These are phyloP conservation scores for Clarias laeviceps DNA, from an alignment of 2,797 vertebrate species.

Conservation along the genomic window DNA sequence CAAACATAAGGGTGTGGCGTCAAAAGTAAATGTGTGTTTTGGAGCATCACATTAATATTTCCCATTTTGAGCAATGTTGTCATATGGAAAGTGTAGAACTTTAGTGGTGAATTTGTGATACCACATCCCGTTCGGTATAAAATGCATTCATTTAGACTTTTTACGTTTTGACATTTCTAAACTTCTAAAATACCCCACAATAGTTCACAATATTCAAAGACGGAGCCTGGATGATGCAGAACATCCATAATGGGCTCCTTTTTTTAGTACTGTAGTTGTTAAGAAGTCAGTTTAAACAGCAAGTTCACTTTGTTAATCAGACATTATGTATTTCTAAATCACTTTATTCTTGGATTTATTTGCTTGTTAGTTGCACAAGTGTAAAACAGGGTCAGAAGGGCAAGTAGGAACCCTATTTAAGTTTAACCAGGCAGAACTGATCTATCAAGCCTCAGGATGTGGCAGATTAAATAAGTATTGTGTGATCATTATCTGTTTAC, in stretches of 20 bases:
- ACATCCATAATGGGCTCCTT: background rate
- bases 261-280: no score
- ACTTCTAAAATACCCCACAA: background rate
- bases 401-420: slow-evolving; percentile 58
- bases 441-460: slow-evolving; percentile 72
- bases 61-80: background rate
- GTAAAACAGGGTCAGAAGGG: background rate
- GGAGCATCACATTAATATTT: background rate
- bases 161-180: background rate
- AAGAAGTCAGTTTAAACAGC: background rate
- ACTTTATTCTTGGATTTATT: background rate
- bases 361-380: background rate
- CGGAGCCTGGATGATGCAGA: background rate
- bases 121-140: background rate
- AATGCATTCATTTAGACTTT: background rate
- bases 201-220: background rate
- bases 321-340: background rate
- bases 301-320: background rate
- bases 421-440: slow-evolving; percentile 67
- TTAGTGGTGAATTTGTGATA: background rate
- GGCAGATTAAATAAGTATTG: slow-evolving; percentile 70
- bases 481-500: slow-evolving; percentile 68
- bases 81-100: background rate
- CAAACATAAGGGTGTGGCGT: background rate
- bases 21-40: background rate